phyloP scores from a whole-genome alignment of 2,888 invertebrate species.

The Siphlonurus alternatus region DNA sequence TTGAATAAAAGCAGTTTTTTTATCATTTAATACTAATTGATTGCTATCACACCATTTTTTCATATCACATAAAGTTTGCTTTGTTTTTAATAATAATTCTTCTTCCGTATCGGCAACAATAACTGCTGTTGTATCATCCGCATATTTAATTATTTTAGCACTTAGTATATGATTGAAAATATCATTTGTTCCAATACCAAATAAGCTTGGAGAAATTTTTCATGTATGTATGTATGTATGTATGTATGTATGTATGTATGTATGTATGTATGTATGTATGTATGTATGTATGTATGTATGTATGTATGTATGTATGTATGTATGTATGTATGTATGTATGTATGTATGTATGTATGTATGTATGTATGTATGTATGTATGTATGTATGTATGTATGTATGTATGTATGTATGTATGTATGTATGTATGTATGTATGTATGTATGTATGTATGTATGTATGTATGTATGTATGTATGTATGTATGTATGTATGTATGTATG shows the following conservation, averaged over 20 bases:
- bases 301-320: not conserved
- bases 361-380: not conserved
- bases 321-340: not conserved
- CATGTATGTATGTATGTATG: constrained; percentile 8
- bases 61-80: no score
- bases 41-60: no score
- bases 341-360: not conserved
- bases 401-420: not conserved
- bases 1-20: no score
- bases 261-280: constrained; percentile 12
- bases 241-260: constrained; percentile 12
- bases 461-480: not conserved
- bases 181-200: no score
- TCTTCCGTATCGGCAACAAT: no score
- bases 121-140: no score
- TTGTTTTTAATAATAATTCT: no score
- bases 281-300: constrained; percentile 8
- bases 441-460: not conserved
- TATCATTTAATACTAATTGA: no score
- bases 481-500: not conserved
- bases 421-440: not conserved
- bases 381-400: not conserved
- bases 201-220: no score
- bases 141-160: no score
- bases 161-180: no score